phyloP scores from a whole-genome alignment of 2,888 invertebrate genomes.

The Alloscopus bannaensis region DNA sequence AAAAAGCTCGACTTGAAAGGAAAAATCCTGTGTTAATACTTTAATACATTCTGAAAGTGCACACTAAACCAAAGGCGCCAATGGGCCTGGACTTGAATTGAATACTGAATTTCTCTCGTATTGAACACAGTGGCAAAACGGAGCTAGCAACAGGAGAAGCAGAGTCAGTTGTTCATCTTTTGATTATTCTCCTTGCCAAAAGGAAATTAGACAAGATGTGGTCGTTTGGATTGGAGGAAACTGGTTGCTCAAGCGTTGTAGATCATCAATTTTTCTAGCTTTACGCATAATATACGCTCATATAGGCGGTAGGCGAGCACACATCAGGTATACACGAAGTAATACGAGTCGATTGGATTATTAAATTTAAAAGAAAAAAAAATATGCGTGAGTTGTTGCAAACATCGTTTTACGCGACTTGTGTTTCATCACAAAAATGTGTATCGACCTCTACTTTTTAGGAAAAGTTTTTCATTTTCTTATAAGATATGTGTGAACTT shows the following conservation, averaged over 20 bases:
- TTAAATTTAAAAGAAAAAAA: no score
- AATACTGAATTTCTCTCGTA: constrained; percentile 6
- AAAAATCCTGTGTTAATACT: no score
- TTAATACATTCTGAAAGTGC: no score
- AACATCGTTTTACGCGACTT: constrained; percentile 3
- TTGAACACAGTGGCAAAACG: constrained; percentile 13
- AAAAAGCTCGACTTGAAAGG: no score
- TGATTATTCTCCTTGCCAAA: constrained; percentile 49
- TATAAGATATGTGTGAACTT: no score
- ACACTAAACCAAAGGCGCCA: constrained; percentile 37
- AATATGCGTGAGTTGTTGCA: constrained; percentile 60
- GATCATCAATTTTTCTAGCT: constrained; percentile 8
- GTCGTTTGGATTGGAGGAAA: constrained; percentile 46
- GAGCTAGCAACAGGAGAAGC: constrained; percentile 1
- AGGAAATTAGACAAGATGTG: constrained; percentile 21
- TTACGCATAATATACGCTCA: background rate
- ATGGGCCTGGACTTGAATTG: constrained; percentile 40
- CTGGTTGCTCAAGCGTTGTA: constrained; percentile 41
- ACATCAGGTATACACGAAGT: background rate
- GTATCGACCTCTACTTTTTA: background rate
- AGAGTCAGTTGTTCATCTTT: constrained; percentile 16
- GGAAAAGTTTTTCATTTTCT: background rate
- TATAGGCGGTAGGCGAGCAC: background rate
- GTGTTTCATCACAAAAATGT: background rate
- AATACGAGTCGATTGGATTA: constrained; percentile 35